Base-by-base conservation (phyloP, 2,888 invertebrate genomes). In the Lasioglossum vierecki region DNA sequence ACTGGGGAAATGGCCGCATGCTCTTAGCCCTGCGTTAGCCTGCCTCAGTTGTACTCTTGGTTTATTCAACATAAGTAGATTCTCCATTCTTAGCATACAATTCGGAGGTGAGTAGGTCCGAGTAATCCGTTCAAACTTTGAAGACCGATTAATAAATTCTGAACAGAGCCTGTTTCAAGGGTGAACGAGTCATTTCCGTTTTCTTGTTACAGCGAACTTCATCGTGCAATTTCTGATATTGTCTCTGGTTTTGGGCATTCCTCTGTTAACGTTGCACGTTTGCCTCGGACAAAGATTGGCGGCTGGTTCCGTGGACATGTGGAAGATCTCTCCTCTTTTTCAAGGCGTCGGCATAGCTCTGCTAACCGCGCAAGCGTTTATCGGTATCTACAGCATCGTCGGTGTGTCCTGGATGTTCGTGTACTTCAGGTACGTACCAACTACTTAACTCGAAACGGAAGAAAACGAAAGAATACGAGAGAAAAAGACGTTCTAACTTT, bases 321-420 rank as follows among this genome's bases (percentile, higher is more conserved):
- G 98, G 98, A 97, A 96, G 92, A 98, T 98, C 92, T 98, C 98
- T 79, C 99, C 99, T 0, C 97, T 98, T 91, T 98, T 98, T 94
- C 97, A 98, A 95, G 98, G 99, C 4, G 97, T 98, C 35, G 98
- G 98, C 30, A 97, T 98, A 77, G 97, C 98, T 0, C 95, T 98
- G 89, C 96, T 98, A 39, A 95, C 97, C 82, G 97, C 97, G 9
- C 98, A 98, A 94, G 97, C 97, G 8, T 96, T 98, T 75, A 96
- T 98, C 90, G 98, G 98, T 77, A 96, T 98, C 89, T 98, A 98
- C 95, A 98, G 98, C 92, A 97, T 98, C 80, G 97, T 98, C 53
- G 98, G 98, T 5, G 96, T 98, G n/a, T 98, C 98, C 2, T 99
- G 98, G 98, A 96, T 98, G 95, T 97, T 98, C 92, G 97, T 98